phyloP scores from a whole-genome alignment of 30 jellyfish, hydroid and myxozoan species.

The Nemopilema nomurai region DNA sequence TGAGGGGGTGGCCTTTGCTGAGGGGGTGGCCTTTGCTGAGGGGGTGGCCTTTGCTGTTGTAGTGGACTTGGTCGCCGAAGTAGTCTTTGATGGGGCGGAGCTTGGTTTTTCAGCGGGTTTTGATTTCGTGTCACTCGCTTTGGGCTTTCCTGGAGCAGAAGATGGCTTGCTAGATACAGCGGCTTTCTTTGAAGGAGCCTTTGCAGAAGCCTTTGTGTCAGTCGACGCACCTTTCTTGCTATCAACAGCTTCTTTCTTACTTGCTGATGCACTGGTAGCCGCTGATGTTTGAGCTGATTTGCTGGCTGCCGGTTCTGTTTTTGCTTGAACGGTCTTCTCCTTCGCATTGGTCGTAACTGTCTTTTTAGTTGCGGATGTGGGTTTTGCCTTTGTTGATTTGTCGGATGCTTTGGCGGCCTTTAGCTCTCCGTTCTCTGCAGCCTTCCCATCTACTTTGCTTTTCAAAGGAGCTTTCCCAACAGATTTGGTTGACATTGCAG shows the following conservation, averaged over 20 bases:
- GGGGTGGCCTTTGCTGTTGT: slow-evolving; percentile 32
- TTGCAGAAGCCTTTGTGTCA: not conserved
- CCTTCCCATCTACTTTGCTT: not conserved
- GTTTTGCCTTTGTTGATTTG: not conserved
- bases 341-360: not conserved
- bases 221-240: not conserved
- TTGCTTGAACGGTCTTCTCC: not conserved
- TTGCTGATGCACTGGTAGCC: slow-evolving; percentile 15
- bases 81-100: slow-evolving; percentile 34
- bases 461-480: not conserved
- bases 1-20: slow-evolving; percentile 25
- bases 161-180: slow-evolving; percentile 43
- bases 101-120: slow-evolving; percentile 45
- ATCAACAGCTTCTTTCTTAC: not conserved
- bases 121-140: slow-evolving; percentile 6
- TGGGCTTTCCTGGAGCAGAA: slow-evolving; percentile 48
- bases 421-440: not conserved
- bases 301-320: not conserved
- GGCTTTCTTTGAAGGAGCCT: slow-evolving; percentile 24
- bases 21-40: slow-evolving; percentile 8
- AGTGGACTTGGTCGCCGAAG: slow-evolving; percentile 34
- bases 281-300: slow-evolving; percentile 7
- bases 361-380: not conserved
- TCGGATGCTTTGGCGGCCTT: slow-evolving; percentile 18
- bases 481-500: slow-evolving; percentile 26